These are phyloP conservation scores for Torymus texanus DNA, from an alignment of 2,888 invertebrate genomes.

Conservation along the genomic window DNA sequence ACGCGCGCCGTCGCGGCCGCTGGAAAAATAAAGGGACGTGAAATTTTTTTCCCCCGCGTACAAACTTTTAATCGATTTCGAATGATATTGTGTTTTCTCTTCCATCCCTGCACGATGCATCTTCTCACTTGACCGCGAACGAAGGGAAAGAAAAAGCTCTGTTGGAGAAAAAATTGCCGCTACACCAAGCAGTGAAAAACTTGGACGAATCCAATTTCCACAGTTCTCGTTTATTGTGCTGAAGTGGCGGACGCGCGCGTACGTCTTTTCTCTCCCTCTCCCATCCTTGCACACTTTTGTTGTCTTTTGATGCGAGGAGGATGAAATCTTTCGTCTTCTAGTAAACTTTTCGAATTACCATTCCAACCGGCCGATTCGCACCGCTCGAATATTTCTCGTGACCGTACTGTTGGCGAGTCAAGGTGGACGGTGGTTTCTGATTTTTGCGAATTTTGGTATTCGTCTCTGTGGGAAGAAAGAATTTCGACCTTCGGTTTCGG, in stretches of 20 bases:
- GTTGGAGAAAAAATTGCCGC: conserved; percentile 7
- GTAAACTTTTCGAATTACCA: conserved; percentile 47
- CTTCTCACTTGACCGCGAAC: no score
- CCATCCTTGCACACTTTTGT: background rate
- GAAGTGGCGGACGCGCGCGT: no score
- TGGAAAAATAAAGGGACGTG: background rate
- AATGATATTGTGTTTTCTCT: conserved; percentile 18
- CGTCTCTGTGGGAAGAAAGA: no score
- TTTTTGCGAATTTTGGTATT: no score
- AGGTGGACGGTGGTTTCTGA: no score
- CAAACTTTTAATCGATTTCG: conserved; percentile 45
- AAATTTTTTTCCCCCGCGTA: background rate
- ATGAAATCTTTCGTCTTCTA: no score
- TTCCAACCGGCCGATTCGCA: background rate
- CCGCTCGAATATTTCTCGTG: no score
- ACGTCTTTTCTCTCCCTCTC: no score
- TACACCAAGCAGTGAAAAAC: conserved; percentile 13
- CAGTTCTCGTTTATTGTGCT: background rate
- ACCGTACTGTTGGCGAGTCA: no score
- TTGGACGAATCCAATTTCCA: conserved; percentile 31
- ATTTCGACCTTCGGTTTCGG: no score
- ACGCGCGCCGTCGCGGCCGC: no score
- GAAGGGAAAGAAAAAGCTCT: background rate
- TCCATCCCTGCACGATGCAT: background rate
- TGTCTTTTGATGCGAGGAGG: background rate